Base-by-base conservation (phyloP, 2,888 invertebrate species). In the Archips xylosteana region DNA sequence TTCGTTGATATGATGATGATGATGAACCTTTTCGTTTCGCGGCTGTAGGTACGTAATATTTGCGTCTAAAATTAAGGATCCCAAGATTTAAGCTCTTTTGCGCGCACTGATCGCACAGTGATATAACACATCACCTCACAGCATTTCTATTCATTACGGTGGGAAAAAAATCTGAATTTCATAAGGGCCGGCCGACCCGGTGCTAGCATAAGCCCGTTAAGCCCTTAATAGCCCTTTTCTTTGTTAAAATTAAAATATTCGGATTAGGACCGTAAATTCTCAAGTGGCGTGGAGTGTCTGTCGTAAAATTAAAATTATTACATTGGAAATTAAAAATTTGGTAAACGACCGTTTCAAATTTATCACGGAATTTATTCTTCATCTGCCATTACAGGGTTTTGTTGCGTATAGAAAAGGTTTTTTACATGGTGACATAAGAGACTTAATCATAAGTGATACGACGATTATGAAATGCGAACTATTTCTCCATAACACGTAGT, bases 211-310 rank as follows among this genome's bases (percentile, higher is more conserved):
- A 67, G 45, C 32, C 51, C 51, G 57, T 59, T 59, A 65, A 42
- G 64, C 60, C 51, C 12, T 34, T 64, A 47, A 49, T 49, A 49
- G 47, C 64, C 62, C 8, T 64, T 65, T 65, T 72, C 69, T 67
- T 61, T 72, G 71, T 67, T 34, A 67, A 39, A 67, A 73, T 73
- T 73, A 68, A 63, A 68, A 68, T 63, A 51, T 69, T 69, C 3
- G 59, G 51, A 69, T 64, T 47, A 62, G 23, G 36, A 45, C 9
- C 73, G 49, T 68, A 63, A 73, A 73, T 73, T 73, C 42, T 67
- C 62, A 62, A 63, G 72, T 62, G 54, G 66, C 68, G n/a, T 68
- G 47, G 57, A 62, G 54, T 36, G 8, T 68, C 36, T 39, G 59
- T 59, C 68, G 49, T 68, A 49, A 68, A 66, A 65, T n/a, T 36